Evolutionary conservation across 1,140 invertebrate species (phyloP), one percentile per base, ranked within the genome.

Genomic region (Cepaea nemoralis): DNA sequence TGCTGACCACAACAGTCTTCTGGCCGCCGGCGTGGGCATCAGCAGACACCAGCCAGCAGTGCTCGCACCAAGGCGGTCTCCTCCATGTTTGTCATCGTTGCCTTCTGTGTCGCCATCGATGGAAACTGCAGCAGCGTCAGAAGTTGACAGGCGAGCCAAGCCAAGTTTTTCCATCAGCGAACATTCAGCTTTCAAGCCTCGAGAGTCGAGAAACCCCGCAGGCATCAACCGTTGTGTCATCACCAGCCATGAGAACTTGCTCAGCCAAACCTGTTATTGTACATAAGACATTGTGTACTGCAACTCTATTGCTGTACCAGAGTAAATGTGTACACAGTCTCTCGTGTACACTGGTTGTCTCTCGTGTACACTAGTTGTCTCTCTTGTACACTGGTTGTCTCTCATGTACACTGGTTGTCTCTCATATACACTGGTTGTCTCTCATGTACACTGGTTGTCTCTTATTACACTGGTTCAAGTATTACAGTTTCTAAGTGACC

Each of bases 141-240:
- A 12, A 1, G 2, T 8, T 0, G 45, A 50, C 33, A 6, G 31
- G n/a, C 0, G 6, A 1, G 22, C 31, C 0, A 77, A 77, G 27
- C 55, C 75, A 35, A 75, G 75, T 35, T 79, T 79, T 48, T 2
- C 77, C 10, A 69, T 63, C 10, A 81, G 71, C 35, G 40, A 77
- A 63, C 82, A 71, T 27, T 83, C 83, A 12, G 84, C 83, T 40
- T 82, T 81, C 63, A 80, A 74, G 27, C 83, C 84, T 59, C 83
- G 81, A 63, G 80, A 81, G 67, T 83, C 82, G 74, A n/a, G 84
- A 77, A 45, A 86, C 63, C 55, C 81, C 45, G 40, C 70, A 73
- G 39, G 70, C 6, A 37, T 0, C 31, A 35, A 27, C 31, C n/a
- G 40, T 6, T n/a, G n/a, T 12, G 27, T 42, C 3, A 50, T 50